Evolutionary conservation across 2,888 invertebrate species (phyloP), one percentile per base, ranked within the genome.

Genomic region (Caenorhabditis japonica): DNA sequence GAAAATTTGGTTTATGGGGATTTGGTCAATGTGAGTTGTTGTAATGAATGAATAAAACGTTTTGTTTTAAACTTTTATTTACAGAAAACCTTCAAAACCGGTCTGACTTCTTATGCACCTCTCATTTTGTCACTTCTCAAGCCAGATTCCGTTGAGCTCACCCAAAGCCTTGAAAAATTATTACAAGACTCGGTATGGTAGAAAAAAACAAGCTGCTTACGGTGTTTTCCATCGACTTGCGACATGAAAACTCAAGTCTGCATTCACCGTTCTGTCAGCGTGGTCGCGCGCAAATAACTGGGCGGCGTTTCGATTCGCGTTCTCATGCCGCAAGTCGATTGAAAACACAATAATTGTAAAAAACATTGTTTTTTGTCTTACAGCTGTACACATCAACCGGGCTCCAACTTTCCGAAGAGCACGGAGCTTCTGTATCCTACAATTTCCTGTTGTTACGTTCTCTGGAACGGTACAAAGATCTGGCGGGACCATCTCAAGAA

Each of bases 401-500:
- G 0, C 13, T 61, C 2, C 60, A 61, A 36, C 8, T 43, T 2
- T 58, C 51, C 3, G 53, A 52, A 19, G 51, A 60, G 15, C 13
- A 55, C 19, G 66, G 66, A 17, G 49, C 46, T 8, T 17, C 61
- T 13, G 33, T 73, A 0, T 41, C 56, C 8, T 33, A 51, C 10
- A 73, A 73, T 38, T 73, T 47, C 34, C 27, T 73, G 0, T 30
- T 73, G 15, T 15, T 61, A 1, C 39, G 44, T n/a, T 55, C 73
- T 8, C 33, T 73, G 23, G 49, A 66, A 30, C 15, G 23, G 1
- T 74, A 62, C n/a, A 47, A 66, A 0, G 49, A 13, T 1, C 10
- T 36, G 19, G 75, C 77, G 13, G 55, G 69, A 2, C 56, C 69
- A 12, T 38, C 58, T 13, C 77, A 77, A 27, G 59, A 61, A 15